Evolutionary conservation across 2,113 vertebrate genomes (phyloP).

Genomic region (Pleuronectes platessa): DNA sequence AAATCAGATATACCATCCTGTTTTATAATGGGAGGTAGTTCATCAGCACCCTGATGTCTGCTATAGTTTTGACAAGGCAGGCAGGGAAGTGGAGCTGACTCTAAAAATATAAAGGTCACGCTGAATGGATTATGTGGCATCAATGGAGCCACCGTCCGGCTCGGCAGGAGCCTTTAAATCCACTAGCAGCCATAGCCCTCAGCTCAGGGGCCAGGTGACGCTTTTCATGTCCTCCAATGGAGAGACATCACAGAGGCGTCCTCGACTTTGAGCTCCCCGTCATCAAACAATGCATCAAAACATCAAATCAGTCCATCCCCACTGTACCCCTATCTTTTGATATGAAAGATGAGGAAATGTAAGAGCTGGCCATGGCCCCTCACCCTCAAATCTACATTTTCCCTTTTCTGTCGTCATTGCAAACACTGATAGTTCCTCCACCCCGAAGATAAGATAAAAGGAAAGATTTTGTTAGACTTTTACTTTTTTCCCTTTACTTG

Average conservation of each 20-base stretch:
- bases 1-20: conserved; percentile 52
- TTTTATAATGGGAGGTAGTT: conserved; percentile 25
- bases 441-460: too few species aligned
- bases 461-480: too few species aligned
- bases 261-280: conserved; percentile 95
- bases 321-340: conserved; percentile 85
- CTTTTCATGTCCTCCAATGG: conserved; percentile 91
- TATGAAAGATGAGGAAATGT: conserved; percentile 86
- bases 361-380: not conserved
- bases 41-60: conserved; percentile 43
- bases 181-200: conserved; percentile 65
- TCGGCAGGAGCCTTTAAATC: conserved; percentile 69
- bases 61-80: conserved; percentile 56
- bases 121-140: conserved; percentile 74
- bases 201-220: conserved; percentile 83
- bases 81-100: conserved; percentile 53
- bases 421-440: too few species aligned
- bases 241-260: conserved; percentile 92
- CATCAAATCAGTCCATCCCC: conserved; percentile 93
- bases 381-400: conserved; percentile 13
- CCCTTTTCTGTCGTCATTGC: not conserved
- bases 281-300: conserved; percentile 98
- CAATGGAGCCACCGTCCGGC: conserved; percentile 70
- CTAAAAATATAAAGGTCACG: conserved; percentile 72
- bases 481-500: too few species aligned